These are phyloP conservation scores for Lithobates pipiens DNA, from an alignment of 2,797 vertebrate species.

Conservation along the genomic window DNA sequence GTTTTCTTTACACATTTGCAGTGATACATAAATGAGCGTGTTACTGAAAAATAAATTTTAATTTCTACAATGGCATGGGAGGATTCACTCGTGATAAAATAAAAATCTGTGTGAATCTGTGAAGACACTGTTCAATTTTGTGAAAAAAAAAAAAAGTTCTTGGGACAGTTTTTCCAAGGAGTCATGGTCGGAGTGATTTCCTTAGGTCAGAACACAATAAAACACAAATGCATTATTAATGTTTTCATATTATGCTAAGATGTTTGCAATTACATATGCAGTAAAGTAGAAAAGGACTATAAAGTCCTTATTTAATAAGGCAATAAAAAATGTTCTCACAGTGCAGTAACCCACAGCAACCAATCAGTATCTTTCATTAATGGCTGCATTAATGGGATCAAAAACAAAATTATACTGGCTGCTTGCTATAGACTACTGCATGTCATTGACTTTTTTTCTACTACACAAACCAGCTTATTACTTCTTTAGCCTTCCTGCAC, in stretches of 20 bases:
- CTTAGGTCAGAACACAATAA: not conserved
- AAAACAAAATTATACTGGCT: not conserved
- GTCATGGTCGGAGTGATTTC: not conserved
- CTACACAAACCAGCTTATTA: not conserved
- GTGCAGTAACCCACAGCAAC: not conserved
- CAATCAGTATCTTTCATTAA: not conserved
- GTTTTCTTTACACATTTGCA: conserved; percentile 14
- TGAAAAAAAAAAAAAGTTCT: not conserved
- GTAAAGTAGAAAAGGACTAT: not conserved
- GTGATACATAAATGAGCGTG: conserved; percentile 36
- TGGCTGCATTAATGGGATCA: not conserved
- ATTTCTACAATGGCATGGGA: conserved; percentile 20
- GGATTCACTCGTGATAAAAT: not conserved
- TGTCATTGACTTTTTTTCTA: not conserved
- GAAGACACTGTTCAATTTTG: not conserved
- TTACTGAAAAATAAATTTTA: conserved; percentile 38
- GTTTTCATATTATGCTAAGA: not conserved
- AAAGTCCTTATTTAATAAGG: not conserved
- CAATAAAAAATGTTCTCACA: not conserved
- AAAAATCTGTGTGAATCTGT: not conserved
- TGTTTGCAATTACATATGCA: conserved; percentile 17
- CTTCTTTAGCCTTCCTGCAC: conserved; percentile 9
- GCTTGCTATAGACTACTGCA: not conserved
- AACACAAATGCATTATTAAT: not conserved
- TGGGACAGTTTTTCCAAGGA: no score